Base-by-base conservation (phyloP, 1,140 invertebrate genomes). In the Zaprionus taronus region DNA sequence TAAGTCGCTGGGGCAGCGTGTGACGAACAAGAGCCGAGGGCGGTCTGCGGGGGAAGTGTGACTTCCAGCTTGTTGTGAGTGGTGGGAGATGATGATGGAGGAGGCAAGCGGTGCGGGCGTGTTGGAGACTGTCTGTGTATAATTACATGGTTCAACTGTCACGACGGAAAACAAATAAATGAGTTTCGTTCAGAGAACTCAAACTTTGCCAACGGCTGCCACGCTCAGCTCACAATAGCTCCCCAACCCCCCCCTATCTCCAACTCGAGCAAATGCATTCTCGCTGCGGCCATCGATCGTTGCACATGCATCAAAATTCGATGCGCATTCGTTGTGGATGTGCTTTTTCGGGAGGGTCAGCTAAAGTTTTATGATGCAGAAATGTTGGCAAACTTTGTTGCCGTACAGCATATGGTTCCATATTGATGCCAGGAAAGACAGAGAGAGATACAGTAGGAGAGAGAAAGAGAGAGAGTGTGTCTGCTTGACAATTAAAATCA, bases 61-160 rank as follows among this genome's bases (percentile, higher is more conserved):
- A 34, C 31, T 34, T 34, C 31, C 3, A 34, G 9, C 31, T 34
- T 34, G 31, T 11, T 34, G 63, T 15, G 31, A 60, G 49, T 9
- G 41, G 24, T n/a, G 28, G 53, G 22, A 31, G 15, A 3, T 14
- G 12, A 3, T 14, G 12, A n/a, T 34, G 9, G 9, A 34, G 31
- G 31, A 11, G 53, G 49, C 11, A 4, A 17, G 34, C 17, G 24
- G 9, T 34, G 57, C 38, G 49, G 31, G 38, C 22, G 26, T 34
- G 31, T 34, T 34, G 38, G 51, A 60, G 81, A 58, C 84, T 89
- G 81, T 89, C 85, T 89, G 79, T 89, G 85, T 89, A 89, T 89
- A 89, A 89, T 89, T 89, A 89, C 85, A 89, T 90, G 84, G 84
- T 89, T 89, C 84, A 84, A 89, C 85, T 84, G 85, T 89, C 85